phyloP scores from a whole-genome alignment of 2,888 invertebrate species.

The Euproctis similis region DNA sequence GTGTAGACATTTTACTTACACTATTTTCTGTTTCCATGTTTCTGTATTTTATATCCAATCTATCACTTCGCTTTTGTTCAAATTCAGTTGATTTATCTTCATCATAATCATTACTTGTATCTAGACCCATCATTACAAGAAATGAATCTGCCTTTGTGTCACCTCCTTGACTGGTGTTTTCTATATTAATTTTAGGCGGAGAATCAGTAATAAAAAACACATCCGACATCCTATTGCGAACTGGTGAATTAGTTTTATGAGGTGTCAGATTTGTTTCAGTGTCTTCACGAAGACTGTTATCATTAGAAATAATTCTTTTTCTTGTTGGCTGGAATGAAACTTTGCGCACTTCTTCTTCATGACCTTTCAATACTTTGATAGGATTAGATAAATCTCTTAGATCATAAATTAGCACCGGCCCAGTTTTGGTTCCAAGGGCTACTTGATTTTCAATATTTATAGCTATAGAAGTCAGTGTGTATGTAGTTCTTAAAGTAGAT shows the following conservation, averaged over 20 bases:
- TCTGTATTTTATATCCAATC: conserved; percentile 35
- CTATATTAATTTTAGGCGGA: conserved; percentile 40
- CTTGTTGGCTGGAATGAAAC: conserved; percentile 63
- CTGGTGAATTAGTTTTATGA: conserved; percentile 38
- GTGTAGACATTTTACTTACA: conserved; percentile 61
- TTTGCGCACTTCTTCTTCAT: conserved; percentile 63
- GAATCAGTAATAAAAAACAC: conserved; percentile 57
- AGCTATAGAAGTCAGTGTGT: conserved; percentile 56
- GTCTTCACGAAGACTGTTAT: conserved; percentile 62
- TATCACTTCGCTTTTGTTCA: conserved; percentile 43
- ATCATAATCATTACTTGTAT: conserved; percentile 50
- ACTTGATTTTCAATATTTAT: conserved; percentile 64
- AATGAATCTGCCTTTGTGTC: conserved; percentile 61
- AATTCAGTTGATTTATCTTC: conserved; percentile 44
- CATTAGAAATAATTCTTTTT: conserved; percentile 44
- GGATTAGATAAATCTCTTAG: conserved; percentile 68
- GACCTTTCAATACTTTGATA: conserved; percentile 61
- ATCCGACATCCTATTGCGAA: conserved; percentile 47
- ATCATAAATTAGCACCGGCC: conserved; percentile 72
- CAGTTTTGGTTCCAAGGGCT: conserved; percentile 74
- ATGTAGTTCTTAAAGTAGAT: conserved; percentile 53
- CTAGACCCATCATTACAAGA: conserved; percentile 59
- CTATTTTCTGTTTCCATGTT: conserved; percentile 50
- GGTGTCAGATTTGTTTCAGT: conserved; percentile 37
- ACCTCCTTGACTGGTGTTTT: conserved; percentile 27